Evolutionary conservation across 1,140 invertebrate genomes (phyloP).

Genomic region (Stegodyphus mimosarum): DNA sequence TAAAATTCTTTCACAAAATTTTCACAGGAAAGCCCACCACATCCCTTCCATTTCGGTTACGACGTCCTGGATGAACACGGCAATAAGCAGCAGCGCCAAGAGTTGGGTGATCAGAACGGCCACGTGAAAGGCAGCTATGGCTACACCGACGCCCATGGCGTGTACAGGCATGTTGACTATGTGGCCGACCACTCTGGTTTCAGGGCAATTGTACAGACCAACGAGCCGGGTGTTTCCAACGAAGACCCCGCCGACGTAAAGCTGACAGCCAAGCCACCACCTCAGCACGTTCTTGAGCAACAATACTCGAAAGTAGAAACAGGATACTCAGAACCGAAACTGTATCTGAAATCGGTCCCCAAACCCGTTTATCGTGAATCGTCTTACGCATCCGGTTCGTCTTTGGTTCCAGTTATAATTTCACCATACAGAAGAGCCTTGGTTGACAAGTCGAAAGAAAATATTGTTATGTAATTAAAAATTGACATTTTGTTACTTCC

Average conservation of each 20-base stretch:
- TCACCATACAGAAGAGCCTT: background rate
- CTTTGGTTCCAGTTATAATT: background rate
- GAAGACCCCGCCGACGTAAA: slow-evolving; percentile 49
- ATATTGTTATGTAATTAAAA: no score
- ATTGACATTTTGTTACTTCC: no score
- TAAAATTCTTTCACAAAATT: background rate
- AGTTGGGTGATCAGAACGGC: slow-evolving; percentile 58
- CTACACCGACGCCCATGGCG: slow-evolving; percentile 51
- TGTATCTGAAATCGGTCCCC: slow-evolving; percentile 10
- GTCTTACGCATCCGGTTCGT: background rate
- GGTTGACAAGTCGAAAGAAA: no score
- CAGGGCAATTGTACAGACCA: slow-evolving; percentile 61
- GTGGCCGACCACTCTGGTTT: slow-evolving; percentile 63
- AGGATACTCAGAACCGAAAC: slow-evolving; percentile 6
- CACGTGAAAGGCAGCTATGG: slow-evolving; percentile 59
- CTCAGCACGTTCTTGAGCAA: slow-evolving; percentile 26
- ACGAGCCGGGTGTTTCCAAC: slow-evolving; percentile 60
- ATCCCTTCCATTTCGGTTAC: slow-evolving; percentile 60
- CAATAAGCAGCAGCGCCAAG: slow-evolving; percentile 56
- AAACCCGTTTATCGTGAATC: slow-evolving; percentile 30
- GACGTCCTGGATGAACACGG: slow-evolving; percentile 59
- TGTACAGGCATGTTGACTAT: slow-evolving; percentile 58
- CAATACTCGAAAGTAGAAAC: slow-evolving; percentile 1
- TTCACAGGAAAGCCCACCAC: slow-evolving; percentile 38
- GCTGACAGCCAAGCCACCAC: slow-evolving; percentile 32